These are phyloP conservation scores for Pandemis heparana DNA, from an alignment of 2,888 invertebrate species.

Conservation along the genomic window DNA sequence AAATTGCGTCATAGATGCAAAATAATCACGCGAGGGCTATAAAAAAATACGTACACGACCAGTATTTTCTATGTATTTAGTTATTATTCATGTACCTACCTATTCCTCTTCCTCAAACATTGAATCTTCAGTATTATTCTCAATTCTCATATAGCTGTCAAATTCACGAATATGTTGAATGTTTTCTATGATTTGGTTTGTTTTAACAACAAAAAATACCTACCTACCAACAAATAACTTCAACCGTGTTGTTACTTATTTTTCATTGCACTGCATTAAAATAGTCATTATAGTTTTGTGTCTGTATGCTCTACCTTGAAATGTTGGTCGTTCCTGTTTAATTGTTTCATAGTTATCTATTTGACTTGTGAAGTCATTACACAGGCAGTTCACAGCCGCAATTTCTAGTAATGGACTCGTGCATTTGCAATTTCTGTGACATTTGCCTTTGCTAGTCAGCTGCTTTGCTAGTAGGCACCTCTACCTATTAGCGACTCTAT, in stretches of 20 bases:
- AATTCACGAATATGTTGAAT: conserved; percentile 15
- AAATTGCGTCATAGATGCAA: background rate
- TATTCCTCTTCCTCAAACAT: conserved; percentile 33
- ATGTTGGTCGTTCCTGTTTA: conserved; percentile 5
- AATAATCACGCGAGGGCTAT: conserved; percentile 8
- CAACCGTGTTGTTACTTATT: background rate
- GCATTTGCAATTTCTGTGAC: conserved; percentile 49
- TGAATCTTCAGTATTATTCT: conserved; percentile 14
- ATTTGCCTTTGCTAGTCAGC: conserved; percentile 61
- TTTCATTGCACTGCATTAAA: background rate
- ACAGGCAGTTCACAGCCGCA: conserved; percentile 21
- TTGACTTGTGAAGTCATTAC: conserved; percentile 23
- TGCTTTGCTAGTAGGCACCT: conserved; percentile 58
- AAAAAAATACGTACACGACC: background rate
- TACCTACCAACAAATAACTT: background rate
- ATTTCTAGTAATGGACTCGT: conserved; percentile 43
- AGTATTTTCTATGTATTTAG: conserved; percentile 24
- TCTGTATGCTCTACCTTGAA: background rate
- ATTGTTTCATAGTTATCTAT: conserved; percentile 13
- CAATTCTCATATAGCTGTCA: conserved; percentile 24
- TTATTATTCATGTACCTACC: conserved; percentile 36
- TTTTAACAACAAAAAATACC: background rate
- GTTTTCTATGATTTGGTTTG: background rate
- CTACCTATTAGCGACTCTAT: conserved; percentile 68
- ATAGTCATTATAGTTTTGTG: background rate